Evolutionary conservation across 37 sponge, comb jelly and placozoan species (phyloP), one percentile per base, ranked within the genome.

Genomic region (Halisarca cf. caerulea): DNA sequence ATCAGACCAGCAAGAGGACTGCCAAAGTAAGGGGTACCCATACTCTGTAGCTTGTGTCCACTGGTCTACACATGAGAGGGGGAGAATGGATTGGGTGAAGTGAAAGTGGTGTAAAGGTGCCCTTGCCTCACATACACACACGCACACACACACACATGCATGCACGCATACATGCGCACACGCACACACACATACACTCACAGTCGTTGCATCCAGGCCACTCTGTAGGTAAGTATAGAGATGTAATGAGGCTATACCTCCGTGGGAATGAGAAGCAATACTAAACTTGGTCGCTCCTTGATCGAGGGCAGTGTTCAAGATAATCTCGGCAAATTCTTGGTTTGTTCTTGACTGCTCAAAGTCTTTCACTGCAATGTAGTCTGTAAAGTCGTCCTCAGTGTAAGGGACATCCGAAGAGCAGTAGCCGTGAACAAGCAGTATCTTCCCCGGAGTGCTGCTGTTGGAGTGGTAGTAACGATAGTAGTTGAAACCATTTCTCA

Each of bases 381-480:
- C 80, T 20, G 84, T 78, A 78, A 89, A 89, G 37, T 89, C 66
- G 9, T 60, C 79, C 37, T 44, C n/a, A 20, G 80, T 51, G 34
- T 74, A 89, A 15, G 85, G 77, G 2, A 17, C 43, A 34, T 89
- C 72, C 41, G 58, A 41, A 77, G 85, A 57, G 53, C 89, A 89
- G 82, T 89, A 89, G 3, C 89, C 89, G 59, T 89, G 89, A 14
- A 84, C 80, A 2, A 89, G 72, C 23, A 89, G n/a, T 32, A 89
- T 53, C 32, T 53, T 32, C 21, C 80, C 80, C 2, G 58, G 35
- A 3, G 42, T 43, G 21, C 38, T n/a, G 45, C 23, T 21, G 25
- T 74, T 23, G 1, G 77, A 74, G 45, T 74, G 36, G 18, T 74
- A n/a, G 44, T 41, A 24, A 9, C 44, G 77, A 74, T 74, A 74